Percentiles rank a stretch among this genome's conserved stretches.
These are phyloP conservation scores for Phrynocephalus guinanensis DNA, from an alignment of 2,797 vertebrate genomes.

Conservation along the genomic window DNA sequence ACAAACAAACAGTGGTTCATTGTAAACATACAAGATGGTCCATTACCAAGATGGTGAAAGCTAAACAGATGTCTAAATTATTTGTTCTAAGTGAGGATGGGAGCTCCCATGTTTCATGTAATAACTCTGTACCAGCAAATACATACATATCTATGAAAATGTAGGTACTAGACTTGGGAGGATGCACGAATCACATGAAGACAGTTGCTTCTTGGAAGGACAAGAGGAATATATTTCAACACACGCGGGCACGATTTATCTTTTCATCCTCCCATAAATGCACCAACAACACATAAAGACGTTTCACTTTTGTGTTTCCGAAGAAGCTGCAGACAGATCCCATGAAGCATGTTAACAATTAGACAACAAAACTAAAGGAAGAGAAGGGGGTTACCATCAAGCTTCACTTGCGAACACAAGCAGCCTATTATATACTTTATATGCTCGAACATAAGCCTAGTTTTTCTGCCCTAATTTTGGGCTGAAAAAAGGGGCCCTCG, in stretches of 20 bases:
- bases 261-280: background rate
- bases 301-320: background rate
- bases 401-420: background rate
- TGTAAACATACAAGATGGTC: background rate
- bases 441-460: too few relatives aligned
- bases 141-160: background rate
- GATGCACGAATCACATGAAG: too few relatives aligned
- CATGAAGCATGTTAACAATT: background rate
- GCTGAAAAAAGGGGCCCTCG: too few relatives aligned
- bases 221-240: background rate
- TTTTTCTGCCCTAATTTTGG: too few relatives aligned
- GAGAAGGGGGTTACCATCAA: background rate
- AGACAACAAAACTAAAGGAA: background rate
- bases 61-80: background rate
- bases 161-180: background rate
- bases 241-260: background rate
- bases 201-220: background rate
- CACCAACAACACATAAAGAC: too few relatives aligned
- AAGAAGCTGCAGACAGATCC: background rate
- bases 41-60: background rate
- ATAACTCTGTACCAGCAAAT: background rate
- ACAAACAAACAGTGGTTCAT: slow-evolving; percentile 12
- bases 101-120: background rate
- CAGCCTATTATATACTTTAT: background rate
- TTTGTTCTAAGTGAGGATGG: background rate